phyloP scores from a whole-genome alignment of 1,140 invertebrate genomes.

The Pseudomyrmex gracilis region DNA sequence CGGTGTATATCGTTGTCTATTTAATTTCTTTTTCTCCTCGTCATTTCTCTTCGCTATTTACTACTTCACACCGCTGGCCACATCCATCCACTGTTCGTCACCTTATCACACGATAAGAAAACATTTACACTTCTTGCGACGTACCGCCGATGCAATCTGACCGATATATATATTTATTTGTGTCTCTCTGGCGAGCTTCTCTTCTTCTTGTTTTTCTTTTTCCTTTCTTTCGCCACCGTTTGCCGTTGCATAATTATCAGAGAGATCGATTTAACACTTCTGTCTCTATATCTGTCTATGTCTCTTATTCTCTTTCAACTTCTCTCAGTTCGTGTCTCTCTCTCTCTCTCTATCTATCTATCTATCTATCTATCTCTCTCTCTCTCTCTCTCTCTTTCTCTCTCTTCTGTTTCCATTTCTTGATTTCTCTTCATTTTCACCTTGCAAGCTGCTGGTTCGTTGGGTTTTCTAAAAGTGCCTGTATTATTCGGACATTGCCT shows the following conservation, averaged over 20 bases:
- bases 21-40: conserved; percentile 18
- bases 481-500: conserved; percentile 71
- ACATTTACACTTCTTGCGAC: conserved; percentile 31
- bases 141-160: conserved; percentile 55
- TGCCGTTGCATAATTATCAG: conserved; percentile 68
- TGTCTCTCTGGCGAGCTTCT: conserved; percentile 67
- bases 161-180: conserved; percentile 41
- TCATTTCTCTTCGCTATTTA: not conserved
- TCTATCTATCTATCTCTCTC: not conserved
- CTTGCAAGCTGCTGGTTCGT: conserved; percentile 73
- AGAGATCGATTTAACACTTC: conserved; percentile 61
- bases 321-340: not conserved
- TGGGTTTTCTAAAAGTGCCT: conserved; percentile 74
- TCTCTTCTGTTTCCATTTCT: conserved; percentile 41
- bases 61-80: not conserved
- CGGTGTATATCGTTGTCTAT: conserved; percentile 2
- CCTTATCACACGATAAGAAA: not conserved
- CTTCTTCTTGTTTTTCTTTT: conserved; percentile 52
- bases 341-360: not conserved
- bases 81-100: not conserved
- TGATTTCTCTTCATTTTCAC: conserved; percentile 66
- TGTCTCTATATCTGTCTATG: conserved; percentile 49
- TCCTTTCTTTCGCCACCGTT: conserved; percentile 50
- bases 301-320: conserved; percentile 29
- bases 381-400: not conserved